Evolutionary conservation across 1,140 invertebrate genomes (phyloP).

Genomic region (Macrobrachium nipponense): DNA sequence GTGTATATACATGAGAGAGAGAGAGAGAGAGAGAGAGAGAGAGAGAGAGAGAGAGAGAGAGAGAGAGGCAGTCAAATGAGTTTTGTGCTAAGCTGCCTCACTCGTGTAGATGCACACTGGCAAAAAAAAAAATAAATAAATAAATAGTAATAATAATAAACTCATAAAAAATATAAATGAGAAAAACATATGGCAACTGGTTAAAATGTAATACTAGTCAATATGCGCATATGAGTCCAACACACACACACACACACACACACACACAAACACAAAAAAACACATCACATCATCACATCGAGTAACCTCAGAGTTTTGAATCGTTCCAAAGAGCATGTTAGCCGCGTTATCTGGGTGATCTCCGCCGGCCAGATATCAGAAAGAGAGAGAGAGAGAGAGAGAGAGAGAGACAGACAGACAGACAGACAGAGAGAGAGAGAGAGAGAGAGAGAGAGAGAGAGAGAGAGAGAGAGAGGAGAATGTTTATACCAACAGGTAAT

Average conservation of each 20-base stretch:
- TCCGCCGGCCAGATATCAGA: not conserved
- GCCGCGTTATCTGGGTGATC: no score
- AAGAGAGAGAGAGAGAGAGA: not conserved
- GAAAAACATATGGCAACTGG: no score
- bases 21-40: conserved; percentile 24
- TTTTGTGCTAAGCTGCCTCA: not conserved
- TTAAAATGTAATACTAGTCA: no score
- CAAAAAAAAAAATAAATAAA: not conserved
- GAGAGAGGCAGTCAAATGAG: not conserved
- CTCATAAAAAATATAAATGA: no score
- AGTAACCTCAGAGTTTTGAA: no score
- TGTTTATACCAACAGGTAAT: not conserved
- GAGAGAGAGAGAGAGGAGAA: conserved; percentile 12
- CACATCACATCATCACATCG: conserved; percentile 77
- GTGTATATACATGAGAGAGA: not conserved
- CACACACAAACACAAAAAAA: no score
- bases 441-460: conserved; percentile 35
- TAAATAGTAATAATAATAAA: no score
- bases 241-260: no score
- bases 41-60: conserved; percentile 23
- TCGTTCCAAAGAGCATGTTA: no score
- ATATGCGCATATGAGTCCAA: no score
- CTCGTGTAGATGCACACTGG: not conserved
- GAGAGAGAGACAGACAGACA: not conserved
- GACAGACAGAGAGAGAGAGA: conserved; percentile 15